These are phyloP conservation scores for Homarus gammarus DNA, from an alignment of 2,888 invertebrate genomes.

Conservation along the genomic window DNA sequence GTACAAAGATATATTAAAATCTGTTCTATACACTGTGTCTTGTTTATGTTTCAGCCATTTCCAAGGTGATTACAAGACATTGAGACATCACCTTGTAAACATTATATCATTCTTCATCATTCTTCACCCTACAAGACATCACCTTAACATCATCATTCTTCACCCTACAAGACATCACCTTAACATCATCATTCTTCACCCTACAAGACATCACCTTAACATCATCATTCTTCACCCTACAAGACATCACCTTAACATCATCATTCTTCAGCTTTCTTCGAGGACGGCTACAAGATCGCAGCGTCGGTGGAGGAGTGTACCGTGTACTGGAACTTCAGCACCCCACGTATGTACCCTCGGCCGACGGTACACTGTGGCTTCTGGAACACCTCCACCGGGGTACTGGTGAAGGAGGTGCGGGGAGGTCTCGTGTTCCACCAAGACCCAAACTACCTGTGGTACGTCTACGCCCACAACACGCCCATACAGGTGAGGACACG, in stretches of 20 bases:
- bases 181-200: too few species aligned
- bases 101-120: too few species aligned
- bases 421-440: conserved; percentile 16
- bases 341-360: conserved; percentile 11
- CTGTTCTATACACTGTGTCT: too few species aligned
- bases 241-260: neutral
- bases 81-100: too few species aligned
- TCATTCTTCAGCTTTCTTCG: neutral
- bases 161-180: too few species aligned
- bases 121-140: too few species aligned
- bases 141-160: too few species aligned
- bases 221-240: neutral
- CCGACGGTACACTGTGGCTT: conserved; percentile 6
- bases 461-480: conserved; percentile 7
- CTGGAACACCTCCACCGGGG: neutral
- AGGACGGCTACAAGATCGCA: neutral
- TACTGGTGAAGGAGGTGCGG: neutral
- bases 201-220: neutral
- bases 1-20: too few species aligned
- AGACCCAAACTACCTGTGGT: neutral
- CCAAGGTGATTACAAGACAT: too few species aligned
- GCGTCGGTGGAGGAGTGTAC: conserved; percentile 6
- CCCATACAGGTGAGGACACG: neutral
- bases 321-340: conserved; percentile 8
- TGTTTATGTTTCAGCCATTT: too few species aligned